Evolutionary conservation across 2,797 vertebrate genomes (phyloP), one percentile per base, ranked within the genome.

Genomic region (Sciurus vulgaris): DNA sequence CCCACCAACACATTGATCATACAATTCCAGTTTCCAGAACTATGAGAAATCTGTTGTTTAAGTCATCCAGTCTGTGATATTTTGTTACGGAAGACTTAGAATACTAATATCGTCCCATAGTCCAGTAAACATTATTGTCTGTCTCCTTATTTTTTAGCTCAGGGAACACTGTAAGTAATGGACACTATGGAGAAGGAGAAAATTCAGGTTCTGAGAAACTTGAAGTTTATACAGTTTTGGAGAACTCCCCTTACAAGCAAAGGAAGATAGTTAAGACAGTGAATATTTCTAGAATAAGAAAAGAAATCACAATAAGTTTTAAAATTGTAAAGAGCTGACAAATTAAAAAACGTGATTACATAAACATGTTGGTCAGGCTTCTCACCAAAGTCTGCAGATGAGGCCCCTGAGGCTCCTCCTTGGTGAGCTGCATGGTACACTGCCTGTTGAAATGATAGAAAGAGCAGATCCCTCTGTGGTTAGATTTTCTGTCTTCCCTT

Each of bases 81-180:
- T 79, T 65, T 61, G 47, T 54, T 41, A 77, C 15, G 9, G 35
- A 33, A 78, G 14, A 17, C 22, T 61, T 69, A 69, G 73, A n/a
- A 94, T 51, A 67, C 69, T 41, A 59, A 56, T 41, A 56, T 18
- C n/a, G 65, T 67, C 79, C 84, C 54, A 17, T 81, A n/a, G 24
- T 24, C n/a, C 26, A 70, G 38, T n/a, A 88, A 56, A 51, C 44
- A 20, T 15, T 44, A 70, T 73, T 77, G 47, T 63, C 7, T 33
- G 61, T 83, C 35, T 90, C 7, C 22, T 85, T 76, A 47, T 59
- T 67, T 97, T 89, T 69, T 49, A 69, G 89, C 44, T 95, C 63
- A 69, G 38, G 56, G 35, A 65, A 49, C 49, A 78, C 41, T 67
- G 20, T 86, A 56, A 59, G 33, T 38, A 89, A 76, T 84, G 6